Percentiles rank a stretch among this genome's conserved stretches.
Evolutionary conservation across 2,888 invertebrate genomes (phyloP).

Genomic region (Mechanitis messenoides): DNA sequence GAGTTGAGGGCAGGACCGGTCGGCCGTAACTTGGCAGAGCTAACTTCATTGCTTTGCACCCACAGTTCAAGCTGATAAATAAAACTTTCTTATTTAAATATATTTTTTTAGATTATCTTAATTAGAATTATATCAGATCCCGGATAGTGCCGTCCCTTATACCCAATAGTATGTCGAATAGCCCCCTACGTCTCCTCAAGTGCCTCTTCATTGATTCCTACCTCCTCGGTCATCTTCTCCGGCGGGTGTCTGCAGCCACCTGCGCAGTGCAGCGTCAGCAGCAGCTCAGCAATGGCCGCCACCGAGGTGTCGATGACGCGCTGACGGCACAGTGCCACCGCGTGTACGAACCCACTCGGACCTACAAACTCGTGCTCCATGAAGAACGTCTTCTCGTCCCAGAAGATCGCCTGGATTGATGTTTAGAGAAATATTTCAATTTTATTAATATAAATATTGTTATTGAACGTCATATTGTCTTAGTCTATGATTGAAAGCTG

Average conservation of each 20-base stretch:
- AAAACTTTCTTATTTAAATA: background rate
- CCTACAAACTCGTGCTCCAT: constrained; percentile 89
- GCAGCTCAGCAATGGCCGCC: constrained; percentile 61
- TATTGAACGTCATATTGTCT: no score
- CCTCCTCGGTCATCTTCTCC: constrained; percentile 67
- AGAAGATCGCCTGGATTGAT: constrained; percentile 66
- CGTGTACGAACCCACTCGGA: constrained; percentile 83
- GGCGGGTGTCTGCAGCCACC: constrained; percentile 58
- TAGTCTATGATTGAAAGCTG: no score
- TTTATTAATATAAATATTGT: no score
- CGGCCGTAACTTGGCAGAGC: constrained; percentile 63
- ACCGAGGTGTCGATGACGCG: constrained; percentile 78
- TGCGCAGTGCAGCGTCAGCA: constrained; percentile 72
- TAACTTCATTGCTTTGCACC: constrained; percentile 72
- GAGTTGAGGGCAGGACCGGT: constrained; percentile 38
- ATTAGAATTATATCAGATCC: no score
- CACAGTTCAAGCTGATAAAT: constrained; percentile 66
- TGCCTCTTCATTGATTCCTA: constrained; percentile 24
- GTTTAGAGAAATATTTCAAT: no score
- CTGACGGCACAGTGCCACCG: constrained; percentile 76
- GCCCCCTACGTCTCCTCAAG: no score
- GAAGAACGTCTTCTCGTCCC: constrained; percentile 88
- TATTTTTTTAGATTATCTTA: no score
- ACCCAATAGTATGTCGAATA: no score
- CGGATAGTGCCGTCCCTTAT: no score